phyloP scores from a whole-genome alignment of 1,140 invertebrate genomes.

The Hyposmocoma kahamanoa region DNA sequence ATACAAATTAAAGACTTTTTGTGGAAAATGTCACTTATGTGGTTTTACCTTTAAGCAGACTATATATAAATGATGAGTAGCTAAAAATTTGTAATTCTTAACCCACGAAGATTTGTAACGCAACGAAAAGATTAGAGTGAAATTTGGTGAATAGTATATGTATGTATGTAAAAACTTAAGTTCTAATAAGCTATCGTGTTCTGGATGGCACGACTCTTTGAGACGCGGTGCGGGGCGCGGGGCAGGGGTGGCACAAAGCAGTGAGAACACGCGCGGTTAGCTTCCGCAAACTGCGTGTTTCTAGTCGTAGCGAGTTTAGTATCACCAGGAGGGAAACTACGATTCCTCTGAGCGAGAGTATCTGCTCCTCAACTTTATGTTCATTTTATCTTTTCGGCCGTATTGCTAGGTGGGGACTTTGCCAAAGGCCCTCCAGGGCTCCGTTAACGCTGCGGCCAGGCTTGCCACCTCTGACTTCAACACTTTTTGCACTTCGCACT shows the following conservation, averaged over 20 bases:
- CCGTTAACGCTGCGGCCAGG: conserved; percentile 52
- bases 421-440: conserved; percentile 63
- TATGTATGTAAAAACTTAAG: too few species aligned
- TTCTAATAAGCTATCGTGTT: too few species aligned
- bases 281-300: conserved; percentile 44
- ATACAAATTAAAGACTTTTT: too few species aligned
- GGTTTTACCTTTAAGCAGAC: too few species aligned
- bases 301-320: conserved; percentile 50
- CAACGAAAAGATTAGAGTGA: too few species aligned
- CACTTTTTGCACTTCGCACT: conserved; percentile 52
- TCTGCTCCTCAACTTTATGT: conserved; percentile 68
- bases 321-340: conserved; percentile 60
- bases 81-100: too few species aligned
- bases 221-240: too few species aligned
- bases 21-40: too few species aligned
- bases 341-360: conserved; percentile 63
- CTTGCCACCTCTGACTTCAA: conserved; percentile 38
- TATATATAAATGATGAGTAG: too few species aligned
- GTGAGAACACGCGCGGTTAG: conserved; percentile 9
- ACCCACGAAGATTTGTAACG: too few species aligned
- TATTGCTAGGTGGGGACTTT: conserved; percentile 61
- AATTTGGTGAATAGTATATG: too few species aligned
- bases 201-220: too few species aligned
- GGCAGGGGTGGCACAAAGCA: not conserved
- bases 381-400: conserved; percentile 70